A percentile compares a stretch with the other conserved stretches of the same genome.
Evolutionary conservation across 2,888 invertebrate genomes (phyloP).

Genomic region (Hemicrepidius hirtus): DNA sequence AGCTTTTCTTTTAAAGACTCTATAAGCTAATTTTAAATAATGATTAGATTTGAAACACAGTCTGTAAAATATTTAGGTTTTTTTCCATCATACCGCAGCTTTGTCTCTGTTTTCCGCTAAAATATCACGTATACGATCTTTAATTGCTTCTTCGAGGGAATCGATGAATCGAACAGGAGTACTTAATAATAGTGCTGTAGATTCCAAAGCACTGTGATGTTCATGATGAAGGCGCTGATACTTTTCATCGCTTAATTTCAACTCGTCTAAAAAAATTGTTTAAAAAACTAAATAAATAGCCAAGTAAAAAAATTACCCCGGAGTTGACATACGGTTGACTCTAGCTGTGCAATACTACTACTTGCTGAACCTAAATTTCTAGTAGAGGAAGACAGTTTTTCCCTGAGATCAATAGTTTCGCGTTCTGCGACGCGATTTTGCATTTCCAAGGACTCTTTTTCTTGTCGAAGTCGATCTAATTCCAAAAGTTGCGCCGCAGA

Average conservation of each 20-base stretch:
- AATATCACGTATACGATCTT: conserved; percentile 86
- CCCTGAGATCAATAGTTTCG: conserved; percentile 81
- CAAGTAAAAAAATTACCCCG: conserved; percentile 73
- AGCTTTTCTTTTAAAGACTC: conserved; percentile 86
- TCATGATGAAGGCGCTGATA: conserved; percentile 80
- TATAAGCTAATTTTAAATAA: conserved; percentile 77
- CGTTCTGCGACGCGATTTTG: conserved; percentile 84
- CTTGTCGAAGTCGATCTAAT: conserved; percentile 83
- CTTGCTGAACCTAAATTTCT: conserved; percentile 80
- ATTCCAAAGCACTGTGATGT: conserved; percentile 81
- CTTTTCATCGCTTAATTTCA: conserved; percentile 82
- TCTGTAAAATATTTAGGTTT: too few species aligned
- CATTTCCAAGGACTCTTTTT: conserved; percentile 84
- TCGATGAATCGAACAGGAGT: conserved; percentile 84
- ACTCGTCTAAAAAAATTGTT: conserved; percentile 75
- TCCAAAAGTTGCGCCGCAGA: conserved; percentile 82
- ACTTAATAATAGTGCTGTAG: conserved; percentile 81
- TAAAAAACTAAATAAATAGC: background rate
- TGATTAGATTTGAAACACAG: background rate
- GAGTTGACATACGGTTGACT: conserved; percentile 79
- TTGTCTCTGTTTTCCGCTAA: conserved; percentile 86
- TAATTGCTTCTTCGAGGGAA: conserved; percentile 85
- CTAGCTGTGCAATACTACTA: conserved; percentile 82
- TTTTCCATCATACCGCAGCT: conserved; percentile 76
- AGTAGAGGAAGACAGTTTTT: conserved; percentile 79